Percentiles rank a stretch among this genome's conserved stretches.
These are phyloP conservation scores for Ormyrus labotus DNA, from an alignment of 2,888 invertebrate genomes.

Conservation along the genomic window DNA sequence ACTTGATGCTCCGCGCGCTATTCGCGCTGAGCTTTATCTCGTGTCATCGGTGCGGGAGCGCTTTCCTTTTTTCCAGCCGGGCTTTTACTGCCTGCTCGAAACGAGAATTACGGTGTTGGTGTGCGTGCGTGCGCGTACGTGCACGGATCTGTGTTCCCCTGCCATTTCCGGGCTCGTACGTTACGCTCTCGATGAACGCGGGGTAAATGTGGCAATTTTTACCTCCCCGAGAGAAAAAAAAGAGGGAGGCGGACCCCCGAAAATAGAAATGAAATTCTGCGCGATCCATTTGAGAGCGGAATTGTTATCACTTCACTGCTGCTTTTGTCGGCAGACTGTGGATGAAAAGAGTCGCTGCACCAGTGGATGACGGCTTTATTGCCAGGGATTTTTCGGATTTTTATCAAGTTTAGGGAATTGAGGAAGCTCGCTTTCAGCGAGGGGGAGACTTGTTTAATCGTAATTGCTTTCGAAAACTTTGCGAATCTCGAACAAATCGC, in stretches of 20 bases:
- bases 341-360: no score
- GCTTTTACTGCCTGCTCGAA: neutral
- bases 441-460: no score
- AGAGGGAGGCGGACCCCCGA: neutral
- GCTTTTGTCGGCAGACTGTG: no score
- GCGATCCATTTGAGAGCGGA: neutral
- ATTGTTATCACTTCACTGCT: neutral
- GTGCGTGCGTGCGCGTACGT: no score
- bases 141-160: no score
- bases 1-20: slow-evolving; percentile 1
- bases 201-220: slow-evolving; percentile 1
- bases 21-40: neutral
- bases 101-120: no score
- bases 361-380: no score
- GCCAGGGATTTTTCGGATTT: no score
- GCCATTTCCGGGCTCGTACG: slow-evolving; percentile 11
- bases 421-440: no score
- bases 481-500: no score
- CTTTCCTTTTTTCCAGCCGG: neutral
- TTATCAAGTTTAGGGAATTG: no score
- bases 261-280: slow-evolving; percentile 4
- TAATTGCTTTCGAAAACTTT: no score
- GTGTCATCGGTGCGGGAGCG: neutral
- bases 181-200: neutral
- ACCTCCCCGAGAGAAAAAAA: neutral